Conservation (phyloP, 2,113 vertebrate genomes). For the Anseranas semipalmata region DNA sequence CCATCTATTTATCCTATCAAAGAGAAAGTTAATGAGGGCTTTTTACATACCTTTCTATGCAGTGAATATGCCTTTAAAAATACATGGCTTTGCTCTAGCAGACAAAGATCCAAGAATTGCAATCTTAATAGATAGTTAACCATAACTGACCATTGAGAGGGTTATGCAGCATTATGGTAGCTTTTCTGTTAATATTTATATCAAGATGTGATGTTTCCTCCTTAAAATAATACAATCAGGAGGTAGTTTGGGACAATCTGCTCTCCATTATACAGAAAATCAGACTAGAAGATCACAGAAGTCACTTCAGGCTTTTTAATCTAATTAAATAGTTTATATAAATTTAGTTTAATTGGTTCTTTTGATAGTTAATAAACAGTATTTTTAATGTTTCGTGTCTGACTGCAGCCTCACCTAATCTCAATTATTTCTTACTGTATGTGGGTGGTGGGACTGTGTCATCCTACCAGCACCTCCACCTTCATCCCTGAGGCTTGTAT, state of each 20-base stretch:
- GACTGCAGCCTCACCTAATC: constrained; percentile 23
- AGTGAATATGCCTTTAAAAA: constrained; percentile 11
- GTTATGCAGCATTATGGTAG: background rate
- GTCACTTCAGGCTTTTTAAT: constrained; percentile 1
- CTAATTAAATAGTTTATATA: constrained; percentile 31
- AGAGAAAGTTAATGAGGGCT: background rate
- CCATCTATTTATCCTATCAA: constrained; percentile 12
- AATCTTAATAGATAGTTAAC: background rate
- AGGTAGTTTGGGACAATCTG: background rate
- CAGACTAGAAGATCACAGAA: background rate
- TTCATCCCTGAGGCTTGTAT: constrained; percentile 12
- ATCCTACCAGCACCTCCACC: constrained; percentile 21
- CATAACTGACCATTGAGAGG: background rate
- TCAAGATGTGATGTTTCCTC: background rate
- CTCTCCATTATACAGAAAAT: background rate
- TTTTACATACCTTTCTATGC: background rate
- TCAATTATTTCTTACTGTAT: background rate
- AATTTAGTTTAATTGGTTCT: background rate
- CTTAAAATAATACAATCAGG: background rate
- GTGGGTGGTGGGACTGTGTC: constrained; percentile 15
- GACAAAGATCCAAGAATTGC: background rate
- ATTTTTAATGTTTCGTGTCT: background rate
- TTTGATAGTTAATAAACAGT: constrained; percentile 13
- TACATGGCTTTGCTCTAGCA: background rate
- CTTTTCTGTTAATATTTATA: background rate